Evolutionary conservation across 2,888 invertebrate genomes (phyloP).

Genomic region (Tenthredo livida): DNA sequence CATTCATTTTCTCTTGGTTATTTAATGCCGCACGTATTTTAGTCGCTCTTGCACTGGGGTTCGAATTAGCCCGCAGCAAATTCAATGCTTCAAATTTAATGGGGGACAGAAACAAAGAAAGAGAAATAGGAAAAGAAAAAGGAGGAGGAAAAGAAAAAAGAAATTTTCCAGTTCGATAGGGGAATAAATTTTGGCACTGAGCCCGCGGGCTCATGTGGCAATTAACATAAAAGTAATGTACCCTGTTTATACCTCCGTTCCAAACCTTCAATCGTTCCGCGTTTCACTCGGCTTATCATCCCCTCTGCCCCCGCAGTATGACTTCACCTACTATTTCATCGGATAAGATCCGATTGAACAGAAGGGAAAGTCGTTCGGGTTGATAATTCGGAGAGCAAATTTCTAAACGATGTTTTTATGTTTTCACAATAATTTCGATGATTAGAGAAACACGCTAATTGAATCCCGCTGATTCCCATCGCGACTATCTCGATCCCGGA

Average conservation of each 20-base stretch:
- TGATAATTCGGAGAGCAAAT: neutral
- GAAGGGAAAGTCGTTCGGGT: neutral
- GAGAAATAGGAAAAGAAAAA: no score
- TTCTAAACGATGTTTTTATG: neutral
- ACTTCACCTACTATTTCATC: neutral
- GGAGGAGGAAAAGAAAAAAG: neutral
- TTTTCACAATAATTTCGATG: no score
- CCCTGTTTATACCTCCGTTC: neutral
- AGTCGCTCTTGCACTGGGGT: neutral
- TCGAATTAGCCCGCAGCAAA: neutral
- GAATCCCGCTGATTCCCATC: no score
- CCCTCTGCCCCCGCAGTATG: neutral
- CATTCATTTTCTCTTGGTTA: neutral
- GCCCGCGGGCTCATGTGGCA: constrained; percentile 1
- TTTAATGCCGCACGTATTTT: neutral
- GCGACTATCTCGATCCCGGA: no score
- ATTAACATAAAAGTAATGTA: constrained; percentile 51
- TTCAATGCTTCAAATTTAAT: neutral
- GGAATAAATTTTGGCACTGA: constrained; percentile 37
- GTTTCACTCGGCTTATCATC: neutral
- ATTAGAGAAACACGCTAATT: no score
- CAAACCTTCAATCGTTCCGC: neutral
- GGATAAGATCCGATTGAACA: neutral
- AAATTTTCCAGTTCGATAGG: neutral
- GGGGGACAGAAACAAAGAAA: neutral